Evolutionary conservation across 2,113 vertebrate species (phyloP), one percentile per base, ranked within the genome.

Genomic region (Ondatra zibethicus): DNA sequence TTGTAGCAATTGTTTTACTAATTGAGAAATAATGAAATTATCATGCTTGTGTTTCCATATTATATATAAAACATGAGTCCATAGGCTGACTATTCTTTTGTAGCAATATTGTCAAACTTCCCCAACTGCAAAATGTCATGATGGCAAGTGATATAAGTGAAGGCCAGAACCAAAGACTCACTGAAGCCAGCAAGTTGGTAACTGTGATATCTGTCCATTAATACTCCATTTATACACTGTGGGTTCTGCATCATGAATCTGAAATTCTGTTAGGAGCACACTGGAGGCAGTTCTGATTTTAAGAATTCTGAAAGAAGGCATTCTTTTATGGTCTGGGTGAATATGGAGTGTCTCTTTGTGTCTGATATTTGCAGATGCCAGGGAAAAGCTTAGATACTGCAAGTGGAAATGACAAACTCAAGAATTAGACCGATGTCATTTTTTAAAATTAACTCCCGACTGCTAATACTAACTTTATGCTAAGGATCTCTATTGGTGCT

Each of bases 251-350:
- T 10, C n/a, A 58, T 89, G 66, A 73, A 77, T 73, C 55, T 87
- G 33, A 11, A 29, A 70, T 91, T 81, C 52, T 19, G 2, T 88
- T 88, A 88, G 16, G 61, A 90, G 1, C 2, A 76, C 58, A 47
- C 50, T 95, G 19, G 52, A n/a, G 63, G 2, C 19, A 87, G 31
- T 88, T 89, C 19, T 95, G 66, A 95, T 70, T 73, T 95, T 17
- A 90, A 93, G 76, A 93, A 70, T 45, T 88, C 91, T 19, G 61
- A 84, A 95, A 86, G 55, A 88, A 93, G 29, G 85, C 82, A 96
- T 78, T 85, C 5, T 82, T 82, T 90, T 95, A 55, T 72, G 58
- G 47, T 90, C 52, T 78, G 27, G 3, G 17, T 63, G 21, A 96
- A 31, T 78, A 85, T 84, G 27, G 25, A 77, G 10, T 78, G 1